Evolutionary conservation across 1,140 invertebrate species (phyloP).

Genomic region (Andrena cerasifolii): DNA sequence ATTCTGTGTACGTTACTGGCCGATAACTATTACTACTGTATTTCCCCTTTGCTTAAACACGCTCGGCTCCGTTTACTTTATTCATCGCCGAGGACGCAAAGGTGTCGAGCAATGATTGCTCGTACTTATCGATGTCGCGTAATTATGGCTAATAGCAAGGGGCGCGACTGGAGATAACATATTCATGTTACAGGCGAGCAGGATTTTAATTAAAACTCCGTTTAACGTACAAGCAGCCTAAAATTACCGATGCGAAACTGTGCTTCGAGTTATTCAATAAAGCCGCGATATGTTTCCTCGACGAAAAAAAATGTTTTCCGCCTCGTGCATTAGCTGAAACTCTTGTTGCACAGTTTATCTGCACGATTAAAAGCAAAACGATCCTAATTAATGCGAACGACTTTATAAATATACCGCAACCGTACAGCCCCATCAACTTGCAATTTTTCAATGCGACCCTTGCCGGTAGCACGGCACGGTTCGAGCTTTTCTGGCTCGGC

Average conservation of each 20-base stretch:
- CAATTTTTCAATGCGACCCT: conserved; percentile 35
- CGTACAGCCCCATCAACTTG: conserved; percentile 9
- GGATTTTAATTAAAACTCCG: conserved; percentile 38
- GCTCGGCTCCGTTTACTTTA: not conserved
- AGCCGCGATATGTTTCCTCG: not conserved
- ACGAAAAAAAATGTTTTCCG: conserved; percentile 8
- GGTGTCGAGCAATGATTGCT: conserved; percentile 23
- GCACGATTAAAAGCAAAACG: conserved; percentile 37
- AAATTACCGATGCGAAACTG: conserved; percentile 9
- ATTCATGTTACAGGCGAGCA: not conserved
- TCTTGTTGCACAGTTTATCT: not conserved
- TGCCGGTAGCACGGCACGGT: not conserved
- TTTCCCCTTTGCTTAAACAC: conserved; percentile 33
- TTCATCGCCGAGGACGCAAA: not conserved
- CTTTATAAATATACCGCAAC: conserved; percentile 12
- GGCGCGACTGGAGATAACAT: not conserved
- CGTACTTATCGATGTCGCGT: conserved; percentile 20
- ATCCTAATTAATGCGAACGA: conserved; percentile 42
- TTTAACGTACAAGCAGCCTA: not conserved
- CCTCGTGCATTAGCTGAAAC: not conserved
- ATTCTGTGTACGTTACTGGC: conserved; percentile 42
- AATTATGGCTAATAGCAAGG: not conserved
- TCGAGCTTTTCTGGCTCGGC: not conserved
- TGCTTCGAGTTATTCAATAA: conserved; percentile 6
- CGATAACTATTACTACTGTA: conserved; percentile 38